Conservation (phyloP, 2,113 vertebrate species). For the Pterocles orientalis region DNA sequence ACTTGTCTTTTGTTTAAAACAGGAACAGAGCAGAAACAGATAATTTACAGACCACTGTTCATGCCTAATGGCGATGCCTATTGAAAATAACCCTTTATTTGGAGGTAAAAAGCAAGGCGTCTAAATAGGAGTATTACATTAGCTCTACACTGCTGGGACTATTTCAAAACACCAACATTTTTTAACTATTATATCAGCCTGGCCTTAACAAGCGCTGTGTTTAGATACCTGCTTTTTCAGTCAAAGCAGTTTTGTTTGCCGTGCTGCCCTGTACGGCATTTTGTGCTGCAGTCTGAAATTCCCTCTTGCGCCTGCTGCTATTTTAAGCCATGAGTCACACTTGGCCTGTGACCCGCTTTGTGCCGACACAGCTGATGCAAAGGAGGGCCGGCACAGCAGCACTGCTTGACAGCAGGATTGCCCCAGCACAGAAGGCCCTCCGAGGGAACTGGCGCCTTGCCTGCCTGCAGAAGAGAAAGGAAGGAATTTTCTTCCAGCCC, state of each 20-base stretch:
- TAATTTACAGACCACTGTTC: neutral
- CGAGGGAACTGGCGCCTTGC: neutral
- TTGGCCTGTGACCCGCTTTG: constrained; percentile 18
- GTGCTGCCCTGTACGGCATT: neutral
- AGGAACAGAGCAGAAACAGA: neutral
- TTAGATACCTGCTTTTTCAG: neutral
- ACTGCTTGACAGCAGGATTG: neutral
- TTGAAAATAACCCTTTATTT: neutral
- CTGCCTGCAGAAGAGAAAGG: neutral
- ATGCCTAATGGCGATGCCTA: neutral
- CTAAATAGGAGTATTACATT: neutral
- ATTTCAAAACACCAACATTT: neutral
- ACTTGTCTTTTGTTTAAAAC: neutral
- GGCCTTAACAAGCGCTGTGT: neutral
- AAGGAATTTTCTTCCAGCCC: neutral
- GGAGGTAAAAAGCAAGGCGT: neutral
- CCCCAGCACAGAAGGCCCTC: neutral
- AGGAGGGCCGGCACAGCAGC: neutral
- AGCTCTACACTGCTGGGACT: neutral
- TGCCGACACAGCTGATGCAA: neutral
- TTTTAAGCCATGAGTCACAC: constrained; percentile 13
- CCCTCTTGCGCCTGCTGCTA: neutral
- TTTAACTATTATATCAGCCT: neutral
- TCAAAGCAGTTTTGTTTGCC: neutral
- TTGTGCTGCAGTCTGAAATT: neutral